phyloP scores from a whole-genome alignment of 2,888 invertebrate genomes.

The Luffia ferchaultella region DNA sequence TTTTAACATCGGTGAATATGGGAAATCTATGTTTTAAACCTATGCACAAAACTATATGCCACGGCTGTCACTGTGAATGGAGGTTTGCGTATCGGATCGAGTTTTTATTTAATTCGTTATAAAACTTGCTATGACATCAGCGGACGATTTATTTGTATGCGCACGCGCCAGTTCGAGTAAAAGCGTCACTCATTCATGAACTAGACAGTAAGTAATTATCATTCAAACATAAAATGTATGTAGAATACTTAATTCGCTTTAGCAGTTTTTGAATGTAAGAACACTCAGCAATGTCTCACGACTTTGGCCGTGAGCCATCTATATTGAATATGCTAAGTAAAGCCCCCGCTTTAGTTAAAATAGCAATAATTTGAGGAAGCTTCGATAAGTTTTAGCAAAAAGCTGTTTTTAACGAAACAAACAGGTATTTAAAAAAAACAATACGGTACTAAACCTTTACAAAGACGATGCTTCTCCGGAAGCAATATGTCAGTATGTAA shows the following conservation, averaged over 20 bases:
- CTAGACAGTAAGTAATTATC: background rate
- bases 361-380: no score
- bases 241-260: background rate
- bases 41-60: background rate
- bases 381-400: no score
- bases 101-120: background rate
- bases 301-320: no score
- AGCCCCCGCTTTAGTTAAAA: no score
- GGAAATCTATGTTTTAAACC: background rate
- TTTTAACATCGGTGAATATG: no score
- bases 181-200: background rate
- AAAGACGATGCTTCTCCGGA: no score
- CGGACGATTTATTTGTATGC: background rate
- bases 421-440: no score
- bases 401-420: no score
- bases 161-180: background rate
- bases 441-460: no score
- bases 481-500: no score
- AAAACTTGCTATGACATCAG: background rate
- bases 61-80: background rate
- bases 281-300: no score
- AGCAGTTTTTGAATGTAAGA: background rate
- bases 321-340: background rate
- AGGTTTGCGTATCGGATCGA: background rate
- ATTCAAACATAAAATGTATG: background rate